Evolutionary conservation across 2,888 invertebrate genomes (phyloP), one percentile per base, ranked within the genome.

Genomic region (Drosophila diplacantha): DNA sequence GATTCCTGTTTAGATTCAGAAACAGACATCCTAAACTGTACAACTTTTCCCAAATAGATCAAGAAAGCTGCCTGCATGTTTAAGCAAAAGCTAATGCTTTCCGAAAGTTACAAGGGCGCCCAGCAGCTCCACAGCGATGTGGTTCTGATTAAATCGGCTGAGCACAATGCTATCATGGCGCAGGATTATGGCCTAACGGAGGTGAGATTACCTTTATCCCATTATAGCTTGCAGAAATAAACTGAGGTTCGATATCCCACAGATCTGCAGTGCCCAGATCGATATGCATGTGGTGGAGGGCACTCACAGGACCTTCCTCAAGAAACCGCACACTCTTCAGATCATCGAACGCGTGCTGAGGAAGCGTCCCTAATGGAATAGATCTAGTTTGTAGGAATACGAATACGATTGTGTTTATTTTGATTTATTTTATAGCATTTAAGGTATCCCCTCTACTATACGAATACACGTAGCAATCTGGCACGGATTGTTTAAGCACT

Each of bases 121-220:
- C 89, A 87, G 61, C 91, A 90, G 87, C 93, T 93, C 83, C 89
- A 88, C 70, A 94, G 94, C 75, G 91, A 93, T 70, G 92, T 97
- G 34, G 92, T 93, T 50, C 91, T 99, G 65, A 91, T 98, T 83
- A 93, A 94, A 85, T 97, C 98, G 60, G 92, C 93, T 76, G 95
- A 96, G 86, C 96, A 95, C 88, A 95, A 93, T 87, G 93, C 94
- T 67, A 91, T 93, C 77, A 90, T 96, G 74, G 93, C 93, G 68
- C 91, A 93, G 75, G 97, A 98, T 89, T 99, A 98, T 89, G 96
- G 96, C 57, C 91, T 99, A 74, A 91, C 92, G 80, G 91, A 93
- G 89, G 96, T 97, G 90, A 91, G 90, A 31, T 5, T 43, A 11
- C 9, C 18, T 3, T n/a, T 1, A 18, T 5, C 12, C 3, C 3